phyloP scores from a whole-genome alignment of 2,113 vertebrate genomes.

The Parotia lawesii region DNA sequence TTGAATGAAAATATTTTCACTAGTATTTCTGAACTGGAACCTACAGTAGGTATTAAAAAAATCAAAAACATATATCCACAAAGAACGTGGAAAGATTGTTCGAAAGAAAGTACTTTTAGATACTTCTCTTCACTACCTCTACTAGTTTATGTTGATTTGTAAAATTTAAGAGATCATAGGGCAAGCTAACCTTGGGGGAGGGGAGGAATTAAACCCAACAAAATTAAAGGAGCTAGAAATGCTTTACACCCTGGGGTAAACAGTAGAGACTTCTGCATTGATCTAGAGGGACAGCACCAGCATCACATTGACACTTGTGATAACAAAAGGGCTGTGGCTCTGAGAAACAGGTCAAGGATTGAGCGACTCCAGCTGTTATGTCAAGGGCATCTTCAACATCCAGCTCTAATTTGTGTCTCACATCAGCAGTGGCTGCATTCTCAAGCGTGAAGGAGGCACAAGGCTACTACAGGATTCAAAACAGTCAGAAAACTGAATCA shows the following conservation, averaged over 20 bases:
- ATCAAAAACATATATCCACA: neutral
- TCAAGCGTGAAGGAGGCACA: neutral
- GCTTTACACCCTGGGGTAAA: neutral
- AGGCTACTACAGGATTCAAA: neutral
- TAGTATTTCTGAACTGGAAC: neutral
- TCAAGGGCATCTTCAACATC: neutral
- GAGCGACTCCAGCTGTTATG: neutral
- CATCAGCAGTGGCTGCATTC: neutral
- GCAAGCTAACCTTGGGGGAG: neutral
- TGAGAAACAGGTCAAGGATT: neutral
- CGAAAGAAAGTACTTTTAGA: neutral
- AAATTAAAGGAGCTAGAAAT: neutral
- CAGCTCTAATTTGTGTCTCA: neutral
- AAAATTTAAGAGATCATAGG: neutral
- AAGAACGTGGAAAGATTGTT: neutral
- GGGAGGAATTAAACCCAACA: neutral
- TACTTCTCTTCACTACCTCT: neutral
- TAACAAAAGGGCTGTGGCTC: neutral
- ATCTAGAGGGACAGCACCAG: neutral
- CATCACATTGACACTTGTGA: neutral
- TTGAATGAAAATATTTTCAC: neutral
- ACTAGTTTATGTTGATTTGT: neutral
- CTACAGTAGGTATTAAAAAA: neutral
- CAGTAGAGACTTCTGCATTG: neutral
- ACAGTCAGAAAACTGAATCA: neutral